Evolutionary conservation across 35 echinoderm and acorn worm species (phyloP).

Genomic region (Ophioderma brevispina): DNA sequence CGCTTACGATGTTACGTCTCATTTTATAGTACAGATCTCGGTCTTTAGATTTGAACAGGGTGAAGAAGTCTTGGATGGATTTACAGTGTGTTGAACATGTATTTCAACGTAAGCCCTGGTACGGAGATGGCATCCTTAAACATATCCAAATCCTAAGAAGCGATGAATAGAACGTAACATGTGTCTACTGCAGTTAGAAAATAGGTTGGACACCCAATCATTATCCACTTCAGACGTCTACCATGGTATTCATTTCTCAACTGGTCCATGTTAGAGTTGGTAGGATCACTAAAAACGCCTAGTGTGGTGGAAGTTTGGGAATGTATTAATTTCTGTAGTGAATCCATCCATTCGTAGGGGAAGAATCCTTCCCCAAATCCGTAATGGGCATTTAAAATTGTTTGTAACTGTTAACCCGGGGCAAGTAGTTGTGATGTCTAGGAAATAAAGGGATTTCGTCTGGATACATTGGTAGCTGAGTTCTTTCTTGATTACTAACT

Average conservation of each 20-base stretch:
- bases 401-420: background rate
- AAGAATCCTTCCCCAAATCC: conserved; percentile 28
- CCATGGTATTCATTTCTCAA: background rate
- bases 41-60: too few species aligned
- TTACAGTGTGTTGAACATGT: too few species aligned
- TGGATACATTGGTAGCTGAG: background rate
- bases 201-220: conserved; percentile 30
- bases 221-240: conserved; percentile 59
- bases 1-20: too few species aligned
- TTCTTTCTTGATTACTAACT: background rate
- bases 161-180: conserved; percentile 41
- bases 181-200: conserved; percentile 33
- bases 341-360: conserved; percentile 24
- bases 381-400: background rate
- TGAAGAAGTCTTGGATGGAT: too few species aligned
- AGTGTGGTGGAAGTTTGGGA: conserved; percentile 14
- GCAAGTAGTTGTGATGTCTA: background rate
- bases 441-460: background rate
- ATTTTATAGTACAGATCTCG: too few species aligned
- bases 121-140: conserved; percentile 43
- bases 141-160: background rate
- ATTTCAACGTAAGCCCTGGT: too few species aligned
- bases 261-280: background rate
- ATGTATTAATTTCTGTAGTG: background rate
- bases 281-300: background rate